Evolutionary conservation across 2,113 vertebrate species (phyloP).

Genomic region (Carollia perspicillata): DNA sequence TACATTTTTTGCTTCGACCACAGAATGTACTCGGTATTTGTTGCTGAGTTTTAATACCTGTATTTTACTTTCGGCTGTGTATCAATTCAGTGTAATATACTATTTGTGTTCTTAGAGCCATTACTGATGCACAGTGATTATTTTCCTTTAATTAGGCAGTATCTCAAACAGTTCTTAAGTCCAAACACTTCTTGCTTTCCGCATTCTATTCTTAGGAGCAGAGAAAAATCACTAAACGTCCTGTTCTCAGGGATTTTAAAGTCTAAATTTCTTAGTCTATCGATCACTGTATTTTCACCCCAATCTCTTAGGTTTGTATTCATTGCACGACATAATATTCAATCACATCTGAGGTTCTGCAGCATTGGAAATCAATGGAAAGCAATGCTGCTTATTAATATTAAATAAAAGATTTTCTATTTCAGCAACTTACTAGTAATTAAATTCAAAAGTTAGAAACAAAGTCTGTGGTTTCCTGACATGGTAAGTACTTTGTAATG

Average conservation of each 20-base stretch:
- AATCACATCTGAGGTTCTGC: not conserved
- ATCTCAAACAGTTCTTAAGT: conserved; percentile 9
- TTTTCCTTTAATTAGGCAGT: not conserved
- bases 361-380: not conserved
- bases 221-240: not conserved
- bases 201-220: not conserved
- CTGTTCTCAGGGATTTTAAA: not conserved
- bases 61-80: not conserved
- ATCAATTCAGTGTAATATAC: not conserved
- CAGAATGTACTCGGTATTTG: not conserved
- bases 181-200: not conserved
- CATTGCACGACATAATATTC: not conserved
- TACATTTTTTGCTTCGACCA: not conserved
- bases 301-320: not conserved
- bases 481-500: not conserved
- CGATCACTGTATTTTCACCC: not conserved
- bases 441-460: not conserved
- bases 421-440: conserved; percentile 15
- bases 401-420: not conserved
- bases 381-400: not conserved
- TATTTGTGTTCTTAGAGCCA: not conserved
- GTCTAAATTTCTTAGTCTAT: not conserved
- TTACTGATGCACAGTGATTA: not conserved
- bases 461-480: not conserved
- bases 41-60: not conserved